These are phyloP conservation scores for Tuta absoluta DNA, from an alignment of 2,888 invertebrate genomes.

Conservation along the genomic window DNA sequence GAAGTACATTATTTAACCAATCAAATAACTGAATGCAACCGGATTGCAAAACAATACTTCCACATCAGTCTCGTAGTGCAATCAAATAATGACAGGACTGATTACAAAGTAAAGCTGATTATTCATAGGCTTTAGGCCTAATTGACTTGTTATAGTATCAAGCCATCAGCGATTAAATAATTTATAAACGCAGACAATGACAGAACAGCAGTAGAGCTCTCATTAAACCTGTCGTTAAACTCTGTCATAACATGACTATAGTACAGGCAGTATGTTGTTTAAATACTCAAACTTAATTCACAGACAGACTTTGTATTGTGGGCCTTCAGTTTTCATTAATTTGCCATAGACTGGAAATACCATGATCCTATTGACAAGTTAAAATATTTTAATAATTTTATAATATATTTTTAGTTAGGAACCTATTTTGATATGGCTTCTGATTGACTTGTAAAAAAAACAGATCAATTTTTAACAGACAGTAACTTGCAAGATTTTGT, in stretches of 20 bases:
- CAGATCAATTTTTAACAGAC: too few species aligned
- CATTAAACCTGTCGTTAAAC: conserved; percentile 19
- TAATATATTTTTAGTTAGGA: too few species aligned
- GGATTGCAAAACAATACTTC: neutral
- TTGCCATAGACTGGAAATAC: neutral
- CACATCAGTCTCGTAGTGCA: conserved; percentile 24
- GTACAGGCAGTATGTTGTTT: neutral
- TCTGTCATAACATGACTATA: neutral
- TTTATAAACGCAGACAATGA: conserved; percentile 11
- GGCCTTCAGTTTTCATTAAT: conserved; percentile 4
- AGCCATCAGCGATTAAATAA: conserved; percentile 24
- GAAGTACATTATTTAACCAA: conserved; percentile 20
- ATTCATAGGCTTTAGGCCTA: conserved; percentile 24
- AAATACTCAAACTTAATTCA: conserved; percentile 1
- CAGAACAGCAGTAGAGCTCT: neutral
- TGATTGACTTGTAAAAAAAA: too few species aligned
- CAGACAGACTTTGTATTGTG: conserved; percentile 7
- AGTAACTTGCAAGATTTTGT: too few species aligned
- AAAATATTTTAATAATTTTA: neutral
- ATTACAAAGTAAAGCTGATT: conserved; percentile 23
- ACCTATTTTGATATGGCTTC: too few species aligned
- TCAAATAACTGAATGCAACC: conserved; percentile 14
- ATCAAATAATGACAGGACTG: conserved; percentile 25
- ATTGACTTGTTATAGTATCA: conserved; percentile 26
- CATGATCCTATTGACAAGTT: neutral